phyloP scores from a whole-genome alignment of 2,888 invertebrate species.

The Baronia brevicornis region DNA sequence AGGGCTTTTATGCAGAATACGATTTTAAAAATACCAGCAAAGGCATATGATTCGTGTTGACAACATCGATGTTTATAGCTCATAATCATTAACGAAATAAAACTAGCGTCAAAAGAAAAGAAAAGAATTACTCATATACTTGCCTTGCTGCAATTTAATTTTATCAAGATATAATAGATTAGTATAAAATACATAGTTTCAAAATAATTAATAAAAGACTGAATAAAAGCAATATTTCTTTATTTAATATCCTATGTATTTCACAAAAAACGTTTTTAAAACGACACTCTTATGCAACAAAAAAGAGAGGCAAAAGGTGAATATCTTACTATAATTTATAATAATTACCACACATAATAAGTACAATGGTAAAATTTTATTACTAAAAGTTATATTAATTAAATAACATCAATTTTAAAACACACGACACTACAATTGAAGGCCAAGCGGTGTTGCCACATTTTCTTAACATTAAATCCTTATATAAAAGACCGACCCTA shows the following conservation, averaged over 20 bases:
- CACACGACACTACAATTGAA: constrained; percentile 67
- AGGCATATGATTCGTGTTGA: too few species aligned
- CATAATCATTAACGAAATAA: too few species aligned
- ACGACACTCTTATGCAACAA: constrained; percentile 72
- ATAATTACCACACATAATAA: constrained; percentile 29
- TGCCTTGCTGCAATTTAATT: too few species aligned
- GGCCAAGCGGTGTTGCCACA: constrained; percentile 76
- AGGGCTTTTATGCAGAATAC: too few species aligned
- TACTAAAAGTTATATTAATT: constrained; percentile 31
- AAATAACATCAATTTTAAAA: constrained; percentile 45
- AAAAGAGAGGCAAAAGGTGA: constrained; percentile 65
- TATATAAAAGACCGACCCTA: constrained; percentile 7
- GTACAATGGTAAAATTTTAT: constrained; percentile 27
- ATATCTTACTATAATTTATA: constrained; percentile 37
- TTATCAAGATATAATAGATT: too few species aligned
- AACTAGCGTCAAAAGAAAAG: too few species aligned
- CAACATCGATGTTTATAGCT: too few species aligned
- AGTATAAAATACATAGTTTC: not conserved
- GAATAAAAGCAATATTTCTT: constrained; percentile 33
- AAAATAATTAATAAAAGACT: constrained; percentile 25
- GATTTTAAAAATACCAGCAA: too few species aligned
- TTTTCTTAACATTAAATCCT: constrained; percentile 27
- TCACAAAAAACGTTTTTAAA: constrained; percentile 71
- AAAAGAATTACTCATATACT: too few species aligned
- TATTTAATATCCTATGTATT: constrained; percentile 64